Evolutionary conservation across 2,113 vertebrate genomes (phyloP), one percentile per base, ranked within the genome.

Genomic region (Bothrops jararaca): DNA sequence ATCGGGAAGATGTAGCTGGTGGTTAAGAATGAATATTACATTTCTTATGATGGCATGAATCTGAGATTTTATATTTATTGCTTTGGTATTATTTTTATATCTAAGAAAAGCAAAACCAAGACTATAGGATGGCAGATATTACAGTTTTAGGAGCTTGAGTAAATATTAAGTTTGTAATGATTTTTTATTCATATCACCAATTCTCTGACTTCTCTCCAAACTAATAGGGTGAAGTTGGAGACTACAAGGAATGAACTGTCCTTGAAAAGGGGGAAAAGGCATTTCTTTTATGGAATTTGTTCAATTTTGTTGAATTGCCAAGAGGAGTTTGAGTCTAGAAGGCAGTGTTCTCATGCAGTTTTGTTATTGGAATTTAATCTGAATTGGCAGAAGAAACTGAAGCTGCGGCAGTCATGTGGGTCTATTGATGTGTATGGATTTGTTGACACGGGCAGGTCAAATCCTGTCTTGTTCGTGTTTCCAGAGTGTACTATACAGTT

Each of bases 21-120:
- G 89, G 56, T 92, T 50, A 52, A 29, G 94, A n/a, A 52, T 53
- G 7, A 39, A 10, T 86, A 94, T 88, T 34, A 69, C 57, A n/a
- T 90, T 24, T 87, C 24, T 86, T 87, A 87, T 29, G 9, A n/a
- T 69, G 6, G 24, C 48, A 86, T 20, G 48, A 87, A 53, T 74
- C 23, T 86, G 45, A 86, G 48, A 64, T 90, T 48, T 42, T 57
- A 53, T 39, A 34, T 89, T 89, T 29, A 50, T 18, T 8, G 53
- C 45, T 34, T 88, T 50, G 52, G 92, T n/a, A 57, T 50, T 42
- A 42, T 22, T 85, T 85, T 85, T 85, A 85, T 22, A 22, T 23
- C 48, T 87, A 18, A 10, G 22, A 88, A n/a, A 29, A 88, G 50
- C 26, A 54, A 92, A 42, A 89, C 13, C 52, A 56, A 48, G 69